phyloP scores from a whole-genome alignment of 2,888 invertebrate species.

The Augiades crinisus region DNA sequence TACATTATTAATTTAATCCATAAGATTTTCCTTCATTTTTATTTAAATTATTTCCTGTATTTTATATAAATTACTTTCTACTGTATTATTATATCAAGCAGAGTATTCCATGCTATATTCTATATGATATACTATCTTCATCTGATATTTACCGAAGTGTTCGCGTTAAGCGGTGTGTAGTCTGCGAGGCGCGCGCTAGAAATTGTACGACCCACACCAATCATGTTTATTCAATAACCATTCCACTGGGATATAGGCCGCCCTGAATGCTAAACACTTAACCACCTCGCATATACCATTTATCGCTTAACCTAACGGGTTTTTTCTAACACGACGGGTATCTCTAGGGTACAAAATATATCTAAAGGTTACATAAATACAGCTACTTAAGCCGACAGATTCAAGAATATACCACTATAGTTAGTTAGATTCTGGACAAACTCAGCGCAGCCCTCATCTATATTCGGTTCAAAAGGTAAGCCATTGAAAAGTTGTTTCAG shows the following conservation, averaged over 20 bases:
- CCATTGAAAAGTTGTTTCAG: not conserved
- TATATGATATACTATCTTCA: too few species aligned
- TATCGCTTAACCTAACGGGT: constrained; percentile 25
- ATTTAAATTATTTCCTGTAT: too few species aligned
- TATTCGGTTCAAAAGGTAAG: constrained; percentile 11
- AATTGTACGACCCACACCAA: constrained; percentile 59
- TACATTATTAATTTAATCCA: too few species aligned
- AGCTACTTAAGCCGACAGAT: too few species aligned
- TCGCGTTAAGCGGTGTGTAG: constrained; percentile 42
- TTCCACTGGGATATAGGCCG: constrained; percentile 58
- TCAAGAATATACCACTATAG: not conserved
- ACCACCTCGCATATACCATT: constrained; percentile 38
- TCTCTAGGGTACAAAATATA: constrained; percentile 10
- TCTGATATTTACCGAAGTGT: constrained; percentile 29
- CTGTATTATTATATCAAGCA: too few species aligned
- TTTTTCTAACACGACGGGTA: constrained; percentile 7
- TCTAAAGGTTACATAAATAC: not conserved
- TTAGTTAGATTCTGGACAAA: constrained; percentile 7
- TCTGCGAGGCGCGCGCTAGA: constrained; percentile 39
- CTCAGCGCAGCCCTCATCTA: constrained; percentile 2
- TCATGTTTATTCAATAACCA: constrained; percentile 76
- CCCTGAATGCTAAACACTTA: constrained; percentile 64
- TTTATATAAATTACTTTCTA: too few species aligned
- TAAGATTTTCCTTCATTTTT: too few species aligned
- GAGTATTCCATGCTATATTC: too few species aligned